Base-by-base conservation (phyloP, 2,888 invertebrate genomes). In the Leucophenga montana region DNA sequence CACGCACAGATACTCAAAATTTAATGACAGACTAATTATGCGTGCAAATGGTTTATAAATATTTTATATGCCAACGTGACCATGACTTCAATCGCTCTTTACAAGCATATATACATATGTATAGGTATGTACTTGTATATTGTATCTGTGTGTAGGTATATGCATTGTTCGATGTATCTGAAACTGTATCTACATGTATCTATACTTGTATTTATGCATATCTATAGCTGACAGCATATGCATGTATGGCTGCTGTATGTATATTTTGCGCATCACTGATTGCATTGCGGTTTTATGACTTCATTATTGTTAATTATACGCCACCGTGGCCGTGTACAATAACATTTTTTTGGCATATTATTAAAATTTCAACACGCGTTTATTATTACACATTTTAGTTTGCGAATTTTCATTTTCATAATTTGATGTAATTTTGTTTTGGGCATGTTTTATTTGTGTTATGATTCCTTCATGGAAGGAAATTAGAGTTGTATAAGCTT, bases 11-110 rank as follows among this genome's bases (percentile, higher is more conserved):
- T 75, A 82, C 83, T 83, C 85, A 79, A 79, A 80, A 80, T 85
- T 85, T 85, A 85, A 85, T 85, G 86, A 86, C 86, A 86, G 79
- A 77, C 86, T 86, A 86, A 86, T 86, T 86, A 86, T 86, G 86
- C 85, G 86, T 85, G 85, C 84, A 86, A 86, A 86, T 85, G 86
- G 78, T 85, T 85, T 85, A 86, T 86, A 86, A 86, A 86, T 86
- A 85, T 86, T 86, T 86, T 78, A 83, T 81, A 77, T 71, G 75
- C 66, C 71, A 70, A 66, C 33, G 66, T 73, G 83, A 73, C 77
- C 77, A 68, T 75, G 77, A 73, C 74, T 78, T 78, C 70, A 57
- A 68, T 62, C 66, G 57, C 53, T 67, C 64, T 69, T 70, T 72
- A 69, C 71, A 67, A 72, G 68, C 20, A 27, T 50, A 27, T 18